Base-by-base conservation (phyloP, 2,888 invertebrate genomes). In the Odontothrips loti region DNA sequence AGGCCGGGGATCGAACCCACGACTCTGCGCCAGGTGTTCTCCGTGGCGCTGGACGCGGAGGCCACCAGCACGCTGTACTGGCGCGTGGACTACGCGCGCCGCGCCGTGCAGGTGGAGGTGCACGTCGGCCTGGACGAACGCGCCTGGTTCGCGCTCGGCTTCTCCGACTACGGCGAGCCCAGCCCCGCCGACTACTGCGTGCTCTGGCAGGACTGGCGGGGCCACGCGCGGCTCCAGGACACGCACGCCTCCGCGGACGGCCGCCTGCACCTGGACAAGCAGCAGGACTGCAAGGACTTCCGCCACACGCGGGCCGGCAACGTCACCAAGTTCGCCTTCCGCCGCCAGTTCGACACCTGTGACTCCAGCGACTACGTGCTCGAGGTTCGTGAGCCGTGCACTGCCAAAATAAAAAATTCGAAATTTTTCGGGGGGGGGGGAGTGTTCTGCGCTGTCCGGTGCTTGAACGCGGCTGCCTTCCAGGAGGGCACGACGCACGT, bases 401-500 rank as follows among this genome's bases (percentile, higher is more conserved):
- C n/a, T n/a, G n/a, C n/a, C n/a, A n/a, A n/a, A n/a, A n/a, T n/a
- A n/a, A n/a, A n/a, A n/a, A n/a, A n/a, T n/a, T n/a, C n/a, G n/a
- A n/a, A n/a, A n/a, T n/a, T n/a, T n/a, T n/a, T n/a, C n/a, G n/a
- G n/a, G n/a, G n/a, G n/a, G n/a, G n/a, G n/a, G n/a, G n/a, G n/a
- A n/a, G n/a, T n/a, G n/a, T n/a, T n/a, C n/a, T n/a, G n/a, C n/a
- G 12, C 48, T 48, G 48, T 48, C 12, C 48, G 12, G 12, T 12
- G 12, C 48, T 48, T 51, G 51, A 51, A 3, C 20, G 10, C 20
- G 51, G 1, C 2, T 10, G 1, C 12, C 51, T 51, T 51, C 51
- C 51, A 96, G 96, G 94, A 95, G 86, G 97, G 95, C 43, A 97
- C 97, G 47, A 95, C 95, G 82, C 96, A 96, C 86, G 87, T 97